Conservation (phyloP, 2,113 vertebrate species). For the Plotosus lineatus region DNA sequence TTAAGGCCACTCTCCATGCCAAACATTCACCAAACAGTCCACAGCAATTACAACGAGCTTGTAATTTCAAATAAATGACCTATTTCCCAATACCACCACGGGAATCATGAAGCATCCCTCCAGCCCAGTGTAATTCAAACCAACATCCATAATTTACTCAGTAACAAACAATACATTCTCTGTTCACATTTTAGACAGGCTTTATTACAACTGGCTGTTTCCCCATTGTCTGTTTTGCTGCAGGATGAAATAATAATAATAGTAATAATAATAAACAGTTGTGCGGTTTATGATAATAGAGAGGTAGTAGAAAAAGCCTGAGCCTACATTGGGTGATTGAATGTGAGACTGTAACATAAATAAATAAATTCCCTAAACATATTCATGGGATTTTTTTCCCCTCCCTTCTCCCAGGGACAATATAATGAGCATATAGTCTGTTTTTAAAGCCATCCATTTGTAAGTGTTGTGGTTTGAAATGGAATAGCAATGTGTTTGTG, state of each 20-base stretch:
- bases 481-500: constrained; percentile 66
- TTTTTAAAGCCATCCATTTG: constrained; percentile 63
- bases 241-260: constrained; percentile 6
- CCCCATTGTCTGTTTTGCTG: constrained; percentile 45
- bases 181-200: constrained; percentile 18
- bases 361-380: constrained; percentile 56
- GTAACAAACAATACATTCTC: constrained; percentile 28
- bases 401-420: constrained; percentile 28
- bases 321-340: constrained; percentile 43
- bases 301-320: constrained; percentile 30
- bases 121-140: constrained; percentile 32
- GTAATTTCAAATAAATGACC: constrained; percentile 48
- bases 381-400: constrained; percentile 58
- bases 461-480: constrained; percentile 65
- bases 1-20: not conserved
- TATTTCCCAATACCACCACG: constrained; percentile 19
- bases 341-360: constrained; percentile 50
- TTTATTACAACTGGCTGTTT: constrained; percentile 40
- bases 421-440: constrained; percentile 55
- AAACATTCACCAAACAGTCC: constrained; percentile 14
- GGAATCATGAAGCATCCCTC: constrained; percentile 14
- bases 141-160: constrained; percentile 46
- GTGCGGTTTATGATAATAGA: constrained; percentile 42
- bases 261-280: constrained; percentile 12
- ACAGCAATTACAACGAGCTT: constrained; percentile 26